Percentiles rank a stretch among this genome's conserved stretches.
Evolutionary conservation across 2,797 vertebrate genomes (phyloP).

Genomic region (Takifugu rubripes): DNA sequence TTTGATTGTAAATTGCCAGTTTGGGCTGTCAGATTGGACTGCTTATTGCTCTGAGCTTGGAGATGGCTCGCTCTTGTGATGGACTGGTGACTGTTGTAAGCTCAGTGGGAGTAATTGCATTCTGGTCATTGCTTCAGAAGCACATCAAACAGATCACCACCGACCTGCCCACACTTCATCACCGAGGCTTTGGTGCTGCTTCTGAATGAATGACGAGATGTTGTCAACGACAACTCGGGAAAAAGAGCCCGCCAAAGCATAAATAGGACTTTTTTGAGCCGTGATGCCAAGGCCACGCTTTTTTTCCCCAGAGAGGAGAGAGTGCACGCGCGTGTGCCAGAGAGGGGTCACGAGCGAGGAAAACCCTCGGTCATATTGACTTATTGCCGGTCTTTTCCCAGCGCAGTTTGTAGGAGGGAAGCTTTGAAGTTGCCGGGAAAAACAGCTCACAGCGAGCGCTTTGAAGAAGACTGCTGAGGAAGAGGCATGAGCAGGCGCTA

Average conservation of each 20-base stretch:
- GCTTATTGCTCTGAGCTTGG: constrained; percentile 18
- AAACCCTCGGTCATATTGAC: constrained; percentile 60
- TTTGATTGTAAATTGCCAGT: constrained; percentile 40
- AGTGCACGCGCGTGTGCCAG: constrained; percentile 2
- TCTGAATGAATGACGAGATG: constrained; percentile 39
- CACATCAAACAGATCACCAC: constrained; percentile 47
- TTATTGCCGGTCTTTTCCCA: constrained; percentile 49
- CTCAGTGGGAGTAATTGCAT: constrained; percentile 34
- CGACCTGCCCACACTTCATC: constrained; percentile 42
- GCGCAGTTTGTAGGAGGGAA: constrained; percentile 49
- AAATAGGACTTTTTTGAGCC: constrained; percentile 29
- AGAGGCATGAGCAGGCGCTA: constrained; percentile 38
- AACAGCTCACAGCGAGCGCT: constrained; percentile 57
- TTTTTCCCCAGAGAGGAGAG: constrained; percentile 26
- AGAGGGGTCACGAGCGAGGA: constrained; percentile 25
- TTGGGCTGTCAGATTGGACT: constrained; percentile 18
- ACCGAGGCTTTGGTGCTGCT: constrained; percentile 33
- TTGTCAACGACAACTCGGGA: constrained; percentile 39
- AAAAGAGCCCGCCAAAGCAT: constrained; percentile 30
- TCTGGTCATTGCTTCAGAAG: constrained; percentile 38
- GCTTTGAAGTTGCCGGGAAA: constrained; percentile 65
- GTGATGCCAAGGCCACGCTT: constrained; percentile 41
- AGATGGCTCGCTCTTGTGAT: constrained; percentile 20
- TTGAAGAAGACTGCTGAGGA: constrained; percentile 53
- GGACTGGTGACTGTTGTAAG: constrained; percentile 20